Base-by-base conservation (phyloP, 1,140 invertebrate genomes). In the Aricia agestis region DNA sequence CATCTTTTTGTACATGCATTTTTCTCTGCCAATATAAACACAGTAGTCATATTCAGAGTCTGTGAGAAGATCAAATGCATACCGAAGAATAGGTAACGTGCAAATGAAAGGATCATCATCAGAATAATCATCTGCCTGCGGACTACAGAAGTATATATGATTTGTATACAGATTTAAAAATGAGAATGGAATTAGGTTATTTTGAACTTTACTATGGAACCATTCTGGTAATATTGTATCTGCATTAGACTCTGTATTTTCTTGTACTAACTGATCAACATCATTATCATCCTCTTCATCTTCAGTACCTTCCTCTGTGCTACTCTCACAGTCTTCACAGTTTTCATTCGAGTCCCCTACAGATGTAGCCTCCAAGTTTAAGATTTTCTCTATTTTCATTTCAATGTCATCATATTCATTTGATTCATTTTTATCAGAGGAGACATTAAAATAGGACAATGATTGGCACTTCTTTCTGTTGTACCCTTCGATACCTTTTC, bases 81-180 rank as follows among this genome's bases (percentile, higher is more conserved):
- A 93, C 78, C 91, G 86, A 45, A 97, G 78, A 61, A 98, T 94
- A 11, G 94, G 92, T 66, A 95, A 81, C 42, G 94, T 92, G 73
- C 94, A 93, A 18, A 89, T 73, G 75, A 94, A 94, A n/a, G 94
- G 92, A 72, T 95, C 93, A 7, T 92, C 82, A 31, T 92, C 84
- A 4, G 81, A 81, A 76, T 94, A 93, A 78, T 96, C 93, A 87
- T 98, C 97, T 10, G 97, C 93, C 92, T 97, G 96, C 15, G 95
- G 93, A 25, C 92, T 92, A 73, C 94, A 94, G 74, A 97, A 93
- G 77, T 95, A 94, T 59, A 94, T 89, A 72, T 94, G 93, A 58
- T 94, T 88, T 19, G 93, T 92, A 63, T 95, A 79, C 1, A 96
- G 92, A 83, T 97, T 95, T 45, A 96, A 92, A 76, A 95, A 94